phyloP scores from a whole-genome alignment of 2,888 invertebrate species.

The Phyllotreta striolata region DNA sequence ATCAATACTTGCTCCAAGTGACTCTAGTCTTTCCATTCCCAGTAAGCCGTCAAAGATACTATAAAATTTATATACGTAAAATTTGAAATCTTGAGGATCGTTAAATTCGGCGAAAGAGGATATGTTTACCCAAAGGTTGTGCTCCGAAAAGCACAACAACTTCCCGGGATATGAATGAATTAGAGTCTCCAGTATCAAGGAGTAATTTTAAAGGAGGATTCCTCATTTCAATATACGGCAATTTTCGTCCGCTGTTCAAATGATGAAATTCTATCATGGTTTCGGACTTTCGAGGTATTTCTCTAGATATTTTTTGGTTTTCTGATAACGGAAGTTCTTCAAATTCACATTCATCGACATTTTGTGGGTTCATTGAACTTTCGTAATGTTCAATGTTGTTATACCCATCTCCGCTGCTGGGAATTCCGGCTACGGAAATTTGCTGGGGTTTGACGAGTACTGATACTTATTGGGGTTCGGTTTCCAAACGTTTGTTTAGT shows the following conservation, averaged over 20 bases:
- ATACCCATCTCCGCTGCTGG: constrained; percentile 2
- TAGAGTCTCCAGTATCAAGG: neutral
- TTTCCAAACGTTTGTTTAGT: constrained; percentile 4
- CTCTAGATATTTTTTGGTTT: neutral
- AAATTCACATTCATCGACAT: neutral
- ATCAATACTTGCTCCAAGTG: neutral
- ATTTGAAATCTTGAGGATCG: neutral
- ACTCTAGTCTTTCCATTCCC: neutral
- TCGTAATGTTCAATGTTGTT: neutral
- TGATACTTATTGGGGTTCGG: neutral
- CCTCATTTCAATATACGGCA: neutral
- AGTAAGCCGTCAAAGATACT: neutral
- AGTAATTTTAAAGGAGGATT: neutral
- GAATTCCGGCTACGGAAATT: neutral
- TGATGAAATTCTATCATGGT: neutral
- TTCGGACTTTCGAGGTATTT: neutral
- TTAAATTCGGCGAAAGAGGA: neutral
- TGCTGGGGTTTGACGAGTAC: neutral
- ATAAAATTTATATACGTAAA: neutral
- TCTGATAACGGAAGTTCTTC: neutral
- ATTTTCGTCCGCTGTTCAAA: neutral
- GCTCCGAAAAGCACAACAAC: neutral
- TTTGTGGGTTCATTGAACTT: neutral
- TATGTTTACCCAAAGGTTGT: neutral
- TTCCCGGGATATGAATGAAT: constrained; percentile 2